A percentile compares a stretch with the other conserved stretches of the same genome.
These are phyloP conservation scores for Halcyon chelicuti DNA, from an alignment of 2,797 vertebrate genomes.

Conservation along the genomic window DNA sequence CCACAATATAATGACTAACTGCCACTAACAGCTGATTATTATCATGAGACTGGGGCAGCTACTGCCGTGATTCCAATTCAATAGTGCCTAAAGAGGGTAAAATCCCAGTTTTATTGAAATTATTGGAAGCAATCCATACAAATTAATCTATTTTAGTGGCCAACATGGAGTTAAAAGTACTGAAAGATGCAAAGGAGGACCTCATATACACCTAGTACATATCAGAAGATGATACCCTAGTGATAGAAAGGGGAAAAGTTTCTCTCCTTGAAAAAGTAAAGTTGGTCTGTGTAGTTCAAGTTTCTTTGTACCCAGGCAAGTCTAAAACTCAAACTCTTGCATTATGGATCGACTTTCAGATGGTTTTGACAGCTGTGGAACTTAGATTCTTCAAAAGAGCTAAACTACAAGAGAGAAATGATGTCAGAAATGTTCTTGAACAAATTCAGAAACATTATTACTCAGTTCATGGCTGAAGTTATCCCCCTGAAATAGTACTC, in stretches of 20 bases:
- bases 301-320: not conserved
- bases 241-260: not conserved
- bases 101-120: not conserved
- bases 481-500: not conserved
- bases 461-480: not conserved
- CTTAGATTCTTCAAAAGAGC: not conserved
- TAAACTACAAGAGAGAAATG: not conserved
- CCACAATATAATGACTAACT: conserved; percentile 55
- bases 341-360: not conserved
- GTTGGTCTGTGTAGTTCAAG: not conserved
- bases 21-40: conserved; percentile 61
- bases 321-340: not conserved
- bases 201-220: not conserved
- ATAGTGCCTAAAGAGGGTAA: not conserved
- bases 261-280: not conserved
- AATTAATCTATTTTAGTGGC: not conserved
- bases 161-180: not conserved
- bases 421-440: not conserved
- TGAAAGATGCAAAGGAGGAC: not conserved
- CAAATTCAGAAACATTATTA: not conserved
- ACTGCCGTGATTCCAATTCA: conserved; percentile 36
- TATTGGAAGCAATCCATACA: not conserved
- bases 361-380: not conserved
- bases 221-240: not conserved
- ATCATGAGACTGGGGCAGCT: conserved; percentile 41